Percentiles rank a stretch among this genome's conserved stretches.
Conservation (phyloP, 2,888 invertebrate species). For the Caenorhabditis wallacei region DNA sequence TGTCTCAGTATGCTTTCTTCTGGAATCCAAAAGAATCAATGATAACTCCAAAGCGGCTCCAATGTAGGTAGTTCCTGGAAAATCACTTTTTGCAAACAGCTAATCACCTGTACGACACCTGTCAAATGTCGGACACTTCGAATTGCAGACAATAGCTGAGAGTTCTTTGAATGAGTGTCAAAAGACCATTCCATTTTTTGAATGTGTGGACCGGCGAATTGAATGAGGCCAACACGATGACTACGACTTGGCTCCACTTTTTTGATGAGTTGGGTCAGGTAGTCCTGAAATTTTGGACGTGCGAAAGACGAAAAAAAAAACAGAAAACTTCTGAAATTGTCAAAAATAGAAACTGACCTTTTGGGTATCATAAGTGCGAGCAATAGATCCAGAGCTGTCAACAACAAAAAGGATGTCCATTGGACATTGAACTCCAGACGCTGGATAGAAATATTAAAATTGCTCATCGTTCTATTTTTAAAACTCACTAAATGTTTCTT, state of each 20-base stretch:
- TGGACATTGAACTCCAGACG: conserved; percentile 71
- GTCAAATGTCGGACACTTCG: conserved; percentile 75
- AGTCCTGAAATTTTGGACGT: conserved; percentile 55
- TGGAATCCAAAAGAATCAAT: conserved; percentile 72
- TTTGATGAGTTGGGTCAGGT: conserved; percentile 68
- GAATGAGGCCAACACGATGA: conserved; percentile 80
- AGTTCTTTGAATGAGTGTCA: conserved; percentile 69
- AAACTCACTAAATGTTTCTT: conserved; percentile 40
- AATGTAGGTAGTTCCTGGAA: conserved; percentile 81
- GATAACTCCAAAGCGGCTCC: conserved; percentile 80
- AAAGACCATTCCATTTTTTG: conserved; percentile 82
- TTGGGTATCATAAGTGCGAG: conserved; percentile 78
- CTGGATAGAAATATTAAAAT: neutral
- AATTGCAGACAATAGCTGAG: conserved; percentile 77
- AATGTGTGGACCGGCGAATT: conserved; percentile 80
- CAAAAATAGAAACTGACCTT: conserved; percentile 64
- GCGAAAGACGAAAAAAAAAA: too few relatives aligned
- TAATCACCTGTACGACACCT: conserved; percentile 54
- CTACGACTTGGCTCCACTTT: conserved; percentile 68
- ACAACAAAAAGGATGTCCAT: conserved; percentile 80
- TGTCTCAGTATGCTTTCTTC: conserved; percentile 75
- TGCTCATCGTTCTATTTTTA: neutral
- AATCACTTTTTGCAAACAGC: neutral
- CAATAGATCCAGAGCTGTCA: conserved; percentile 81
- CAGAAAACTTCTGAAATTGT: too few relatives aligned